Conservation (phyloP, 2,113 vertebrate genomes). For the Panthera tigris region DNA sequence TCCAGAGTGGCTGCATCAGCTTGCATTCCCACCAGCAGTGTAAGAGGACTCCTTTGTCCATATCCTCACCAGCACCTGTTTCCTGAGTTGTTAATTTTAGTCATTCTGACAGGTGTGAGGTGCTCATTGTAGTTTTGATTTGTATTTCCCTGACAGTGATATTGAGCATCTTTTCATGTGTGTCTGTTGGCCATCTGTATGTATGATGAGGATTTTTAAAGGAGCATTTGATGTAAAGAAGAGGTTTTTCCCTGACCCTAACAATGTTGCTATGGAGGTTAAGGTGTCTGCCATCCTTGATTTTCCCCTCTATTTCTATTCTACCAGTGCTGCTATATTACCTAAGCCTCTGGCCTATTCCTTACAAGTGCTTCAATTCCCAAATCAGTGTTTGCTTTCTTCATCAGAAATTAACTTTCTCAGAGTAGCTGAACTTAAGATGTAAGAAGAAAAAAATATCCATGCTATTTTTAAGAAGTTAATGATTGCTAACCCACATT, state of each 20-base stretch:
- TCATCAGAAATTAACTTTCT: background rate
- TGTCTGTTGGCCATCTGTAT: too few relatives aligned
- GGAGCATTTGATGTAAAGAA: background rate
- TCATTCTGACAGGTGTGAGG: background rate
- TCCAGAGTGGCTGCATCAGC: background rate
- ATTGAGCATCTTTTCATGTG: too few relatives aligned
- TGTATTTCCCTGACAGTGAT: background rate
- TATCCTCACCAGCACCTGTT: background rate
- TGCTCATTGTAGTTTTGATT: background rate
- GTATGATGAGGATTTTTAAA: background rate
- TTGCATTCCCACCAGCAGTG: background rate
- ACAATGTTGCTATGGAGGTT: background rate
- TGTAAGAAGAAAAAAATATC: background rate
- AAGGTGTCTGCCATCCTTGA: background rate
- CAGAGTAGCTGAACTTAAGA: background rate
- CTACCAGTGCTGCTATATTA: background rate
- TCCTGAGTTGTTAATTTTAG: background rate
- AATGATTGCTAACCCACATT: background rate
- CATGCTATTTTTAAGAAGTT: background rate
- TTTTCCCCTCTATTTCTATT: background rate
- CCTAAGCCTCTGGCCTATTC: background rate
- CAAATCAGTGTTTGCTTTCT: background rate
- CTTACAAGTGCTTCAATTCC: background rate
- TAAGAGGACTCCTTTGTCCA: background rate
- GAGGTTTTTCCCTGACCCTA: background rate